phyloP scores from a whole-genome alignment of 1,140 invertebrate species.

The Tribolium castaneum region DNA sequence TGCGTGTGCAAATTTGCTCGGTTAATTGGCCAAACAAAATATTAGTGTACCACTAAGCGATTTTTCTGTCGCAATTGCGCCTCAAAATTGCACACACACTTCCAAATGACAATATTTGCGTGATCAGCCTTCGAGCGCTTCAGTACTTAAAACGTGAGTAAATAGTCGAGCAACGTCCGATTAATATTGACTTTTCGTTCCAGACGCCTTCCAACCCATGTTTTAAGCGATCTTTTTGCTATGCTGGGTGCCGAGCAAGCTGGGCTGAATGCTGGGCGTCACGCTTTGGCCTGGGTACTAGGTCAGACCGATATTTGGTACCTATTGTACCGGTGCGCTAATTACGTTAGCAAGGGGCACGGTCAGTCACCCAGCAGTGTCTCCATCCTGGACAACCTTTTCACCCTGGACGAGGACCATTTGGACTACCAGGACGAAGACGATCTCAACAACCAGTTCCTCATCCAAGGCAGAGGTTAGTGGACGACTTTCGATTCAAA shows the following conservation, averaged over 20 bases:
- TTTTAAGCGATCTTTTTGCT: slow-evolving; percentile 36
- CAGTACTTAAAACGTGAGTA: not conserved
- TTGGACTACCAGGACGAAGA: slow-evolving; percentile 51
- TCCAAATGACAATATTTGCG: slow-evolving; percentile 9
- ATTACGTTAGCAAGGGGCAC: slow-evolving; percentile 66
- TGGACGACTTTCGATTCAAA: not conserved
- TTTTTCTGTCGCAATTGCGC: not conserved
- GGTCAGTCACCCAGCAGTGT: slow-evolving; percentile 61
- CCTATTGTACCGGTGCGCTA: slow-evolving; percentile 66
- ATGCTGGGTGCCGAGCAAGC: slow-evolving; percentile 59
- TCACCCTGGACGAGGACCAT: slow-evolving; percentile 64
- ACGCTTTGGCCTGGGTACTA: slow-evolving; percentile 66
- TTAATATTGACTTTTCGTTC: not conserved
- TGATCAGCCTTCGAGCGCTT: not conserved
- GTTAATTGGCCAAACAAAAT: not conserved
- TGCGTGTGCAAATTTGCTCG: not conserved
- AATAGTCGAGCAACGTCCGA: not conserved
- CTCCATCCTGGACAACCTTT: slow-evolving; percentile 66
- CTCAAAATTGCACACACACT: not conserved
- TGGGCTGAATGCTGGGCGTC: slow-evolving; percentile 60
- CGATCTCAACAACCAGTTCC: slow-evolving; percentile 35
- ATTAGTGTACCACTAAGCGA: not conserved
- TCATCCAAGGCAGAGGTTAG: slow-evolving; percentile 12
- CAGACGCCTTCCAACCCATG: not conserved
- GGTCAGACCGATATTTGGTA: slow-evolving; percentile 64